Base-by-base conservation (phyloP, 2,888 invertebrate species). In the Toxonevra muliebris region DNA sequence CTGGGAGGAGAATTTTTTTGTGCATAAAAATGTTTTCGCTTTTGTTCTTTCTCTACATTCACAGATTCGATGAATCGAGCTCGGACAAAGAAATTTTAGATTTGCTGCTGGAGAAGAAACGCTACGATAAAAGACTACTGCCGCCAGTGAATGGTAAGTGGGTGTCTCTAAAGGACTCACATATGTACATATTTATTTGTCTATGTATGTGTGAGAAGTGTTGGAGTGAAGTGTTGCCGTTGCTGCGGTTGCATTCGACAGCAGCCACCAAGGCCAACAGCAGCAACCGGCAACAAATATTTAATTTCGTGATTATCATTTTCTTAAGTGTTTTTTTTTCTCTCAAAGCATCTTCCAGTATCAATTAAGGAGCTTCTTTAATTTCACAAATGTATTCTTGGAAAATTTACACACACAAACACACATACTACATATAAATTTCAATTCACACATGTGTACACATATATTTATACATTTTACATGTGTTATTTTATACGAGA, bases 41-140 rank as follows among this genome's bases (percentile, higher is more conserved):
- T 59, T 58, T 68, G 58, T 50, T 45, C 66, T 67, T 65, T 62
- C 41, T 41, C 41, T 19, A 15, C 48, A 65, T 63, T 53, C 60
- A 69, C 89, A 94, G 94, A 88, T 94, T 94, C 87, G 93, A 93
- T 86, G 93, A 94, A 87, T 94, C 94, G 80, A 94, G 93, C 88
- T 94, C 94, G 85, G 94, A 94, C 89, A 95, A 94, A 87, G 94
- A 94, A 88, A 94, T 94, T 86, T 88, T 96, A 88, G 96, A 96
- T 89, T 91, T 94, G 87, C 89, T 96, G 82, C 88, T 96, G 83
- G 91, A 91, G 87, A 91, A 91, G 82, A 92, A 92, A 83, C 92
- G 94, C 86, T 96, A 96, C 88, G 96, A 96, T 89, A 95, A 94
- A 89, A 90, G 96, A 87, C 90, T 95, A 85, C 89, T 95, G 83